phyloP scores from a whole-genome alignment of 2,113 vertebrate genomes.

The Gymnobelideus leadbeateri region DNA sequence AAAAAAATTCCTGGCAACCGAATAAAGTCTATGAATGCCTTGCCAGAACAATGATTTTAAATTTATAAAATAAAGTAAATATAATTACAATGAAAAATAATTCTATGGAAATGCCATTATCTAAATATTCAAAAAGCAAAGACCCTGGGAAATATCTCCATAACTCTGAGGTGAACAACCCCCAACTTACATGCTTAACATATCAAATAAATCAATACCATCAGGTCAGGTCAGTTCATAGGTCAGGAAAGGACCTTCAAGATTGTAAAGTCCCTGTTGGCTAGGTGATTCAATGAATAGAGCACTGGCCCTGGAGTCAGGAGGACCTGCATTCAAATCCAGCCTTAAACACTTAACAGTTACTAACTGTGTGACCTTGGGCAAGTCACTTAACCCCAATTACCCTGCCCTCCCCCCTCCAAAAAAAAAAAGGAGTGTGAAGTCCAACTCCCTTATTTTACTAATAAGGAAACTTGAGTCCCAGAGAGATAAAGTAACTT shows the following conservation, averaged over 20 bases:
- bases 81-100: neutral
- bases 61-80: neutral
- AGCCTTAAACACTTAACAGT: too few relatives aligned
- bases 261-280: neutral
- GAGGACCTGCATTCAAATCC: too few relatives aligned
- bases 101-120: neutral
- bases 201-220: conserved; percentile 57
- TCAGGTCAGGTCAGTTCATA: conserved; percentile 39
- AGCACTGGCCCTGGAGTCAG: too few relatives aligned
- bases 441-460: neutral
- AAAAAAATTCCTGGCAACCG: too few relatives aligned
- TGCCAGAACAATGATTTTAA: neutral
- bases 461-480: neutral
- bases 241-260: neutral
- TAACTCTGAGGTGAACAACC: neutral
- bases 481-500: neutral
- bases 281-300: too few relatives aligned
- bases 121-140: neutral
- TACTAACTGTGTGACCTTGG: too few relatives aligned
- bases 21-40: neutral
- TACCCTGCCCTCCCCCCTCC: too few relatives aligned
- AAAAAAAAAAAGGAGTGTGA: neutral
- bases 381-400: too few relatives aligned
- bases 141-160: neutral
- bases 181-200: conserved; percentile 56